These are phyloP conservation scores for Vimba vimba DNA, from an alignment of 2,113 vertebrate species.

Conservation along the genomic window DNA sequence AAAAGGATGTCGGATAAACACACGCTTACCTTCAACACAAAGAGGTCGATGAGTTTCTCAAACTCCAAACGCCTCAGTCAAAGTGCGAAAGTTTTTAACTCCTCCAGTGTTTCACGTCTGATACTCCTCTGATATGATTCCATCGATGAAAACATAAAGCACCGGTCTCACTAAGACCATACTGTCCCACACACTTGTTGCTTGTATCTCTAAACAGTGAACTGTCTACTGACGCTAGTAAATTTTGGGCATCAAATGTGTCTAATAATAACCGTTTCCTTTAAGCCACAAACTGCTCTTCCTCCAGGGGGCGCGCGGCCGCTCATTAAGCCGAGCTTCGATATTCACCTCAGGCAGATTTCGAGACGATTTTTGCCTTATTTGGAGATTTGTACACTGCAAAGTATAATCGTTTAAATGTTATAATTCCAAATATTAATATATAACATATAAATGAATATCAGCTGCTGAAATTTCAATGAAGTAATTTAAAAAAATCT, in stretches of 20 bases:
- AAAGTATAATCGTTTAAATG: neutral
- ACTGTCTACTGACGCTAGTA: neutral
- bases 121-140: neutral
- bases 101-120: neutral
- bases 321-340: neutral
- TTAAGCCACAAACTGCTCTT: neutral
- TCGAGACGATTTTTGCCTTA: neutral
- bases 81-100: constrained; percentile 8
- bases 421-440: neutral
- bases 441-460: neutral
- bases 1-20: neutral
- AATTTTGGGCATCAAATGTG: constrained; percentile 25
- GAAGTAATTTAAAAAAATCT: neutral
- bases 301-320: constrained; percentile 51
- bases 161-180: neutral
- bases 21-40: constrained; percentile 62
- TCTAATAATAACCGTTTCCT: constrained; percentile 33
- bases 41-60: constrained; percentile 36
- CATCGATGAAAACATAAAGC: neutral
- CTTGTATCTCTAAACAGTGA: neutral
- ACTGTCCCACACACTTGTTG: neutral
- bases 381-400: neutral
- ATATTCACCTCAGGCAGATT: neutral
- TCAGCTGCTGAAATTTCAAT: neutral
- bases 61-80: constrained; percentile 7